phyloP scores from a whole-genome alignment of 2,113 vertebrate species.

The Ictidomys tridecemlineatus region DNA sequence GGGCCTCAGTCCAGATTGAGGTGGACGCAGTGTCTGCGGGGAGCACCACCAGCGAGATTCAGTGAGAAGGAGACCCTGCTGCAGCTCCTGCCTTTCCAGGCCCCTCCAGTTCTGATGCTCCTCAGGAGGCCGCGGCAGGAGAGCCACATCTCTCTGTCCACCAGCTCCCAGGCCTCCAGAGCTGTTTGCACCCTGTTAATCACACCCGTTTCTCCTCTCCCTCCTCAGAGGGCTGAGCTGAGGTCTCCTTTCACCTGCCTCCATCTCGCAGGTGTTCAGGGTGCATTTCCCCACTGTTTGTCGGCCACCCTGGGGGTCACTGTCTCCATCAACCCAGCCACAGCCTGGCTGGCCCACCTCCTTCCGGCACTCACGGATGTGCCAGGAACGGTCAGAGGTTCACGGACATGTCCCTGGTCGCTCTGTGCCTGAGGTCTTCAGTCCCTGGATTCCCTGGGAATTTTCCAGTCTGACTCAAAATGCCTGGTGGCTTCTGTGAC shows the following conservation, averaged over 20 bases:
- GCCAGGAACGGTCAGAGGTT: not conserved
- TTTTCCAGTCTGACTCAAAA: slow-evolving; percentile 5
- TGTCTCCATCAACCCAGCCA: not conserved
- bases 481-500: not conserved
- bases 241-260: not conserved
- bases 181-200: not conserved
- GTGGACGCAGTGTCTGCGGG: not conserved
- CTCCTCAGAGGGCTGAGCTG: not conserved
- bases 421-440: not conserved
- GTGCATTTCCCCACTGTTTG: not conserved
- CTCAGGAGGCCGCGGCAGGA: not conserved
- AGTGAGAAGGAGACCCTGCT: not conserved
- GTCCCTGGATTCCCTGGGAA: not conserved
- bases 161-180: not conserved
- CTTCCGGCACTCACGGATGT: not conserved
- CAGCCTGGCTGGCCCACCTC: not conserved
- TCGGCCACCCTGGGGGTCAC: not conserved
- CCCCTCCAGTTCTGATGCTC: not conserved
- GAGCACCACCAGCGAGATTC: fast-evolving
- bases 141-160: not conserved
- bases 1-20: not conserved
- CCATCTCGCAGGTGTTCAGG: not conserved
- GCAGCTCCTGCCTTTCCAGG: not conserved
- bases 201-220: not conserved
- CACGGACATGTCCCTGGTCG: not conserved